A percentile compares a stretch with the other conserved stretches of the same genome.
Conservation (phyloP, 2,113 vertebrate genomes). For the Prolemur simus region DNA sequence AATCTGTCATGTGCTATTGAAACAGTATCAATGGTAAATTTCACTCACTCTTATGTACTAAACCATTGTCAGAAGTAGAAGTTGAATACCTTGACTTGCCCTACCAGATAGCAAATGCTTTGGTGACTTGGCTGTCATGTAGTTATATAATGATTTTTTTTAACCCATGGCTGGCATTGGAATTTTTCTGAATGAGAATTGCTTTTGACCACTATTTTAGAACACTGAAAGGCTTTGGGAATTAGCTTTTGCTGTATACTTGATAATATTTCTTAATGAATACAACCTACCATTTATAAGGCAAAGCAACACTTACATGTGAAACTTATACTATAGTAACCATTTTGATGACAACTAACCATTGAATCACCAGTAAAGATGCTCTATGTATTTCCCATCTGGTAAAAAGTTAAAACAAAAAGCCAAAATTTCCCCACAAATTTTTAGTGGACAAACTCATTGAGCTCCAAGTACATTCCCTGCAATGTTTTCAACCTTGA, state of each 20-base stretch:
- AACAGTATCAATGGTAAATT: background rate
- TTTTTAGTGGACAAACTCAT: background rate
- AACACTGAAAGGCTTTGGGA: background rate
- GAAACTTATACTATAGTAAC: background rate
- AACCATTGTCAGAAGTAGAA: background rate
- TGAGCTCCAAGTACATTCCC: background rate
- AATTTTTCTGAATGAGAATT: background rate
- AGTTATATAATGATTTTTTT: background rate
- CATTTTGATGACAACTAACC: background rate
- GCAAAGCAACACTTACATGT: background rate
- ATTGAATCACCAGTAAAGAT: background rate
- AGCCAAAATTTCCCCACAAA: background rate
- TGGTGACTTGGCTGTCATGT: background rate
- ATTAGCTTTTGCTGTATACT: background rate
- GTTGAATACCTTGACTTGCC: background rate
- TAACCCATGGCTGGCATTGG: background rate
- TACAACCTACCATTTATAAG: background rate
- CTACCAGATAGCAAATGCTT: background rate
- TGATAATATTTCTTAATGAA: constrained; percentile 17
- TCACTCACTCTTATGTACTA: background rate
- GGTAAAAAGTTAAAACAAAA: background rate
- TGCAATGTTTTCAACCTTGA: background rate
- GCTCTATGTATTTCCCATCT: background rate
- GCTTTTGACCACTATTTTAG: background rate
- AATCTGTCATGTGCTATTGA: background rate